Conservation (phyloP, 2,888 invertebrate species). For the Drepanosiphum platanoidis region DNA sequence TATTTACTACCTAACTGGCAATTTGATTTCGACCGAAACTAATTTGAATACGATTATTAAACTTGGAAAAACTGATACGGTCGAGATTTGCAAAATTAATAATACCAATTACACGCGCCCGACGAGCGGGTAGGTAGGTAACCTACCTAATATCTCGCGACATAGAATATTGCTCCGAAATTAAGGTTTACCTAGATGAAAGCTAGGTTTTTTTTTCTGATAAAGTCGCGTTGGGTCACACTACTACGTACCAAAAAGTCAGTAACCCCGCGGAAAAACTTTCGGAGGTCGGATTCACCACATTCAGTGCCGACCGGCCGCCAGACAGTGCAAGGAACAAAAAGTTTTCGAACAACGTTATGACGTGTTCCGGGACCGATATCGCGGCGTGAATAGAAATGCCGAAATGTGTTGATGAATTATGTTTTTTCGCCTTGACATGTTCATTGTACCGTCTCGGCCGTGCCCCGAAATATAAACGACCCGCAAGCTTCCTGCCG, state of each 20-base stretch:
- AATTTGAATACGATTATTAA: too few species aligned
- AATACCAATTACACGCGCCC: too few species aligned
- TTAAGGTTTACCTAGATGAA: neutral
- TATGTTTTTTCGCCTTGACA: neutral
- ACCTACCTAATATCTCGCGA: neutral
- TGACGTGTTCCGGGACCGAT: neutral
- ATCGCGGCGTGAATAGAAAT: neutral
- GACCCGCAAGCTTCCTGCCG: neutral
- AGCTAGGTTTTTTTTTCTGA: neutral
- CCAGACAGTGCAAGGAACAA: neutral
- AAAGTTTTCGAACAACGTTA: slow-evolving; percentile 33
- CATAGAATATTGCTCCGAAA: neutral
- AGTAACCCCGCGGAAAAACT: neutral
- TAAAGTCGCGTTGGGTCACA: neutral
- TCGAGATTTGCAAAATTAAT: too few species aligned
- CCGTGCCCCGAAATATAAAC: neutral
- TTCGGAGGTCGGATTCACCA: slow-evolving; percentile 15
- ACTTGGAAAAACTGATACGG: too few species aligned
- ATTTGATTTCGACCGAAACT: too few species aligned
- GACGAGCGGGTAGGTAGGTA: neutral
- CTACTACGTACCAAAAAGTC: neutral
- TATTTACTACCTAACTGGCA: too few species aligned
- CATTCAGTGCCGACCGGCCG: neutral
- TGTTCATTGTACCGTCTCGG: neutral
- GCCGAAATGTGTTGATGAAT: slow-evolving; percentile 39